A percentile compares a stretch with the other conserved stretches of the same genome.
These are phyloP conservation scores for Epinephelus awoara DNA, from an alignment of 2,797 vertebrate species.

Conservation along the genomic window DNA sequence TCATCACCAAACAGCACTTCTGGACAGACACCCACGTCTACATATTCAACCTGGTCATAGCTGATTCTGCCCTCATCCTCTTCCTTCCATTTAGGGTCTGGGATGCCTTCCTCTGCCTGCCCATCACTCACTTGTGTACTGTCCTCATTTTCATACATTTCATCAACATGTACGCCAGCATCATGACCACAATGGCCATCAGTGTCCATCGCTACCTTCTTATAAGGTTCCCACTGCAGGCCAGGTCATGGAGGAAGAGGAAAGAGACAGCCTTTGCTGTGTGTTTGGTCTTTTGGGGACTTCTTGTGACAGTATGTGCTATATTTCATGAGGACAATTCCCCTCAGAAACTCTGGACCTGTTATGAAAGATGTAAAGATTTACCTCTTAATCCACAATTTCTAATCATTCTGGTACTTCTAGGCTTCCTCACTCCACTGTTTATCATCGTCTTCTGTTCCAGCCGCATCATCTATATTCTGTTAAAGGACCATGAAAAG, in stretches of 20 bases:
- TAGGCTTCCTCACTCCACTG: conserved; percentile 77
- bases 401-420: conserved; percentile 34
- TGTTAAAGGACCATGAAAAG: conserved; percentile 47
- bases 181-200: conserved; percentile 80
- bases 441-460: conserved; percentile 73
- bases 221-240: conserved; percentile 76
- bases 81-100: conserved; percentile 85
- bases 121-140: conserved; percentile 41
- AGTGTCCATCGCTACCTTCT: conserved; percentile 79
- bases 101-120: conserved; percentile 56
- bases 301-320: conserved; percentile 5
- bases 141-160: conserved; percentile 75
- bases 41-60: conserved; percentile 80
- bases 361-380: conserved; percentile 62
- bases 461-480: conserved; percentile 64
- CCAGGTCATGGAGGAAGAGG: conserved; percentile 57
- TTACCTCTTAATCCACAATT: fast-evolving
- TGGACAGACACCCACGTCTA: conserved; percentile 84
- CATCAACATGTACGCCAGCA: conserved; percentile 86
- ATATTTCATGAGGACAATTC: background rate
- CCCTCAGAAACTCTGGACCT: conserved; percentile 43
- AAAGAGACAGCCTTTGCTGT: conserved; percentile 59
- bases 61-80: conserved; percentile 82
- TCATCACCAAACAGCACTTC: conserved; percentile 46
- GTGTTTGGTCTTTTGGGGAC: conserved; percentile 76